Percentiles rank a stretch among this genome's conserved stretches.
phyloP scores from a whole-genome alignment of 2,113 vertebrate genomes.

The Mormyrus lacerda region DNA sequence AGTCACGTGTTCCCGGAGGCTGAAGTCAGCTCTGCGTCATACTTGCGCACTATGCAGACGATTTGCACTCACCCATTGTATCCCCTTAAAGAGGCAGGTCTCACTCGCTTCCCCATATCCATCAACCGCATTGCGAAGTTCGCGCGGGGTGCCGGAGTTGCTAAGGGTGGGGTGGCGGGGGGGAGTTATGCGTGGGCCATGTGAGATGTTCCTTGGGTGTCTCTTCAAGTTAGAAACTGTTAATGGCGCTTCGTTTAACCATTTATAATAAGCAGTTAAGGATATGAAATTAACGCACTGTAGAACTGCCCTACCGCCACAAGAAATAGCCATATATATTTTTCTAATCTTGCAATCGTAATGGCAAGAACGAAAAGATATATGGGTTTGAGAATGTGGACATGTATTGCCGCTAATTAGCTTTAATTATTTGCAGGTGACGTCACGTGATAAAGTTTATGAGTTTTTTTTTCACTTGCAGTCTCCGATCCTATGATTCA shows the following conservation, averaged over 20 bases:
- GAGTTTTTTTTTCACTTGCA: background rate
- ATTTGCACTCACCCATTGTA: constrained; percentile 58
- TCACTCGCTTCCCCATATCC: constrained; percentile 20
- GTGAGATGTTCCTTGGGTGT: constrained; percentile 13
- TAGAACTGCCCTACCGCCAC: background rate
- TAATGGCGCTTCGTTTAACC: background rate
- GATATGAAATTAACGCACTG: background rate
- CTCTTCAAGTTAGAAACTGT: background rate
- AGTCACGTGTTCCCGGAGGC: constrained; percentile 53
- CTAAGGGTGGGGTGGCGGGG: constrained; percentile 19
- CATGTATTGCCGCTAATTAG: background rate
- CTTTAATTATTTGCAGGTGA: background rate
- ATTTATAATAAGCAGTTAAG: background rate
- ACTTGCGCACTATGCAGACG: constrained; percentile 66
- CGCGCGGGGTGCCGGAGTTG: constrained; percentile 14
- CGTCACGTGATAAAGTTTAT: background rate
- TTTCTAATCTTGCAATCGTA: background rate
- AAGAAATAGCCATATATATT: background rate
- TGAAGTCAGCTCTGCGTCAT: constrained; percentile 63
- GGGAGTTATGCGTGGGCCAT: constrained; percentile 31
- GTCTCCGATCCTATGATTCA: background rate
- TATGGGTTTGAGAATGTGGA: background rate
- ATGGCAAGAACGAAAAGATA: background rate
- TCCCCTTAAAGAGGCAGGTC: constrained; percentile 55
- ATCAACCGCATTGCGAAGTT: constrained; percentile 52